Evolutionary conservation across 2,113 vertebrate genomes (phyloP), one percentile per base, ranked within the genome.

Genomic region (Petrocephalus zakoni): DNA sequence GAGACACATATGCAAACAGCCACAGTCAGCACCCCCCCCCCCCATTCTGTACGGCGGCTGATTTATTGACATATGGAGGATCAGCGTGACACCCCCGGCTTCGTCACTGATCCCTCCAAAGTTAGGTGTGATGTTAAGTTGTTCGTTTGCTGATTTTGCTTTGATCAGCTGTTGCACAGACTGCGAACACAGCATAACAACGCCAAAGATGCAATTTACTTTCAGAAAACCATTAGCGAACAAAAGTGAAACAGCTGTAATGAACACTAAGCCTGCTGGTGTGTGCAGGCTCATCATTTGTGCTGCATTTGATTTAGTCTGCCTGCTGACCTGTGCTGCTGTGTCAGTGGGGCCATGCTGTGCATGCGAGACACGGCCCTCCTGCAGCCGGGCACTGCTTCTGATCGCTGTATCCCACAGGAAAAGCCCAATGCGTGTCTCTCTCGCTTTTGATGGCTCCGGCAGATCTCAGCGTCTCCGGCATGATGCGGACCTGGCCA

Each of bases 41-140:
- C 93, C 93, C 93, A 92, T 94, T 93, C 93, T 93, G 93, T 94
- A 95, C 93, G 96, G 94, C 68, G 95, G 95, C 93, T 96, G 96
- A 89, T 97, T 97, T 95, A 96, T 96, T 93, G 96, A 97, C 93
- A 96, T 93, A 95, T 93, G 94, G 92, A 93, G 93, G 42, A 42
- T 42, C 56, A 22, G 56, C 22, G 56, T 58, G 56, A 61, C 22
- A 64, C n/a, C 22, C 58, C 58, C n/a, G 2, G 2, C 58, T 25
- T 25, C 8, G 2, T 64, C 58, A 0, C 58, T 64, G 58, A 64
- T 64, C 7, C 58, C 29, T 75, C n/a, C 11, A 25, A 17, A 17
- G 15, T 17, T 75, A 17, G 15, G 1, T 90, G 91, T 93, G 95
- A 92, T 95, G 93, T 94, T 89, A n/a, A 55, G 87, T 90, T 89